These are phyloP conservation scores for Hirtodrosophila trivittata DNA, from an alignment of 2,888 invertebrate species.

Conservation along the genomic window DNA sequence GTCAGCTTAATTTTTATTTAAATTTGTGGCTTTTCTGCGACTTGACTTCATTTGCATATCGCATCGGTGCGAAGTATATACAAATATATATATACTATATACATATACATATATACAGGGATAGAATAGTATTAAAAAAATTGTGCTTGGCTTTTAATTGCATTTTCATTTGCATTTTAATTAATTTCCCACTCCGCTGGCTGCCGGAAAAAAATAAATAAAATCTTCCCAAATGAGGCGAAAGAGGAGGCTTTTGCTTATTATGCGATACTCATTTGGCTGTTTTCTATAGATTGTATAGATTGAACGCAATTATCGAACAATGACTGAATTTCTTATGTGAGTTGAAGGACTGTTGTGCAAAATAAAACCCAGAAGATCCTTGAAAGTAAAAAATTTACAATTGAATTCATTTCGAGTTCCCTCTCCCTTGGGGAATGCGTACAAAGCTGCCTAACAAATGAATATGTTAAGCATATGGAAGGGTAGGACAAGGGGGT, in stretches of 20 bases:
- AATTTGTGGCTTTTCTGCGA: too few relatives aligned
- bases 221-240: too few relatives aligned
- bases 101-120: not conserved
- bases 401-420: conserved; percentile 60
- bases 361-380: conserved; percentile 21
- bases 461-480: conserved; percentile 45
- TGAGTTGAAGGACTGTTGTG: not conserved
- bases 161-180: conserved; percentile 71
- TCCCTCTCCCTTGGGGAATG: not conserved
- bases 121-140: conserved; percentile 1
- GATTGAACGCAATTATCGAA: conserved; percentile 65
- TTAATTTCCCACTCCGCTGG: conserved; percentile 47
- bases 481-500: conserved; percentile 3
- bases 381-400: conserved; percentile 42
- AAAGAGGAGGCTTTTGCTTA: too few relatives aligned
- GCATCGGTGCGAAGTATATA: conserved; percentile 21
- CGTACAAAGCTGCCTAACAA: conserved; percentile 13
- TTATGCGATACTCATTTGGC: too few relatives aligned
- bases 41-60: conserved; percentile 39
- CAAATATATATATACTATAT: too few relatives aligned
- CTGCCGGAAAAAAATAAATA: not conserved
- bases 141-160: conserved; percentile 53
- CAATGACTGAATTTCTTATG: conserved; percentile 42
- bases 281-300: conserved; percentile 8
- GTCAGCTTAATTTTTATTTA: too few relatives aligned